Percentiles rank a stretch among this genome's conserved stretches.
Evolutionary conservation across 1,140 invertebrate species (phyloP).

Genomic region (Gryllus bimaculatus): DNA sequence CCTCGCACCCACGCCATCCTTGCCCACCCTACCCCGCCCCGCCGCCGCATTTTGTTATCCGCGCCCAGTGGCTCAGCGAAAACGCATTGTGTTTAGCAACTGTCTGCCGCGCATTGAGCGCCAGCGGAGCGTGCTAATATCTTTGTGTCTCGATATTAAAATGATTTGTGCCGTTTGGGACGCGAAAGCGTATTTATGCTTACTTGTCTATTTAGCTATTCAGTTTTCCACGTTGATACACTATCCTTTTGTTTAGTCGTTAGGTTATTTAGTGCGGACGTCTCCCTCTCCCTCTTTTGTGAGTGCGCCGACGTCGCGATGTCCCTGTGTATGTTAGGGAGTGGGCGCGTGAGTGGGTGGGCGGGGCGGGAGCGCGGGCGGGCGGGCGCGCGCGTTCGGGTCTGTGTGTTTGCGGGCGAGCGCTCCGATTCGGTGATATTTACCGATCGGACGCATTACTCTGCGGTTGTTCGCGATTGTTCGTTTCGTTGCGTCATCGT

Average conservation of each 20-base stretch:
- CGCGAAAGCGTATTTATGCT: not conserved
- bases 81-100: not conserved
- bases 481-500: not conserved
- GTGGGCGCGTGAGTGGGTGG: not conserved
- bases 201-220: conserved; percentile 5
- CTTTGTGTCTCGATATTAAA: conserved; percentile 5
- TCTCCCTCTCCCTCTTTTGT: not conserved
- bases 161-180: not conserved
- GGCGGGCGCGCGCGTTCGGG: not conserved
- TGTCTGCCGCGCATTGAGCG: not conserved
- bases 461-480: not conserved
- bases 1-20: too few species aligned
- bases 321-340: not conserved
- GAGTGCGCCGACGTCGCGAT: not conserved
- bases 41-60: not conserved
- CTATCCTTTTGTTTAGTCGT: not conserved
- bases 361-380: too few species aligned
- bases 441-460: not conserved
- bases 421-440: not conserved
- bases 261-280: not conserved
- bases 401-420: not conserved
- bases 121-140: not conserved
- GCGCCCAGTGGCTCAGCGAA: not conserved
- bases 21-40: too few species aligned
- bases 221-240: not conserved